These are phyloP conservation scores for Melanotaenia pygmaea DNA, from an alignment of 2,797 vertebrate genomes.

Conservation along the genomic window DNA sequence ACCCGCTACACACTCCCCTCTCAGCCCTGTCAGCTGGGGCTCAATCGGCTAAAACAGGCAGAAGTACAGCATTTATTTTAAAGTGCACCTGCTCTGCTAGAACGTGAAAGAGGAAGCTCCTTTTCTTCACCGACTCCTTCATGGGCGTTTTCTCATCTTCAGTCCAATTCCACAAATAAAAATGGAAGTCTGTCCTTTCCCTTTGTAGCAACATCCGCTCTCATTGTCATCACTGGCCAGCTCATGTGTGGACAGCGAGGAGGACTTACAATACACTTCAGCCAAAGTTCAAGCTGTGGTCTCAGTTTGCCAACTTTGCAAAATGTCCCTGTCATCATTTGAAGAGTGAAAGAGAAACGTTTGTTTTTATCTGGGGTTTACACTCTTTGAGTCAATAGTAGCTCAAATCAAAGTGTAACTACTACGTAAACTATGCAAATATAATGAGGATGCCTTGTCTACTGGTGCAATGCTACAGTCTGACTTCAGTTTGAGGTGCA, in stretches of 20 bases:
- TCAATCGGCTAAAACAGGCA: too few relatives aligned
- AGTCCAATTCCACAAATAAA: slow-evolving; percentile 72
- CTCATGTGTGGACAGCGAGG: slow-evolving; percentile 42
- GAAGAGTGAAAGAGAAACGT: too few relatives aligned
- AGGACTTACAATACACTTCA: slow-evolving; percentile 44
- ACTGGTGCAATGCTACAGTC: too few relatives aligned
- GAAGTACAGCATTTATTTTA: too few relatives aligned
- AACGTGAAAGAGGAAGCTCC: slow-evolving; percentile 52
- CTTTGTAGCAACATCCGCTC: slow-evolving; percentile 66
- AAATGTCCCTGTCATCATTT: slow-evolving; percentile 19
- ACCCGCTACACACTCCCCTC: slow-evolving; percentile 7
- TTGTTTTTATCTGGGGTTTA: not conserved
- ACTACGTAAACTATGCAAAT: too few relatives aligned
- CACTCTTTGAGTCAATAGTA: not conserved
- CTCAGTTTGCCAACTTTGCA: slow-evolving; percentile 22
- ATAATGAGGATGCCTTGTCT: too few relatives aligned
- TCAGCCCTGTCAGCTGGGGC: too few relatives aligned
- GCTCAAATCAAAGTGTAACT: not conserved
- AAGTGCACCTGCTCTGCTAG: too few relatives aligned
- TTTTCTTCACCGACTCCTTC: slow-evolving; percentile 52
- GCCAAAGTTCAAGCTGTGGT: slow-evolving; percentile 27
- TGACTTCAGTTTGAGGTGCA: too few relatives aligned
- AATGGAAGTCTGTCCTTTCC: slow-evolving; percentile 69
- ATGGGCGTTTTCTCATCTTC: slow-evolving; percentile 56
- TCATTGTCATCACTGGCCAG: slow-evolving; percentile 60